A percentile compares a stretch with the other conserved stretches of the same genome.
Conservation (phyloP, 2,113 vertebrate genomes). For the Pangasianodon gigas region DNA sequence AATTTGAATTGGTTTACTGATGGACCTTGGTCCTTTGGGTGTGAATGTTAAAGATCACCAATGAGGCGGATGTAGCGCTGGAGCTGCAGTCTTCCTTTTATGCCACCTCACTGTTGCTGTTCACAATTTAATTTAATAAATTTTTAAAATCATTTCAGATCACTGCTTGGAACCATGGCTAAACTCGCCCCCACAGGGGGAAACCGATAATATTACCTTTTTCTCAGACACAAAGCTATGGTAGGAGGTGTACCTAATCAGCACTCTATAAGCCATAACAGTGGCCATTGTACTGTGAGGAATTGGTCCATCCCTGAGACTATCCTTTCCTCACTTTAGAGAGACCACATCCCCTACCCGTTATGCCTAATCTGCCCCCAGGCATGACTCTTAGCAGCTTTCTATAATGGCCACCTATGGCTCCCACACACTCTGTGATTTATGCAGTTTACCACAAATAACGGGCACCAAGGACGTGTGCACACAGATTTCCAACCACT, state of each 20-base stretch:
- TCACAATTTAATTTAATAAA: conserved; percentile 46
- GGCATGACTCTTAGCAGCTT: conserved; percentile 67
- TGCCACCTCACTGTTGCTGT: conserved; percentile 10
- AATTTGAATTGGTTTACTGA: neutral
- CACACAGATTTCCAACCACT: conserved; percentile 49
- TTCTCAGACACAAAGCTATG: conserved; percentile 32
- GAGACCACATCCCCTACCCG: conserved; percentile 55
- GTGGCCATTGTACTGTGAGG: conserved; percentile 27
- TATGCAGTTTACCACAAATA: conserved; percentile 63
- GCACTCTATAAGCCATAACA: conserved; percentile 35
- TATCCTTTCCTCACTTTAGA: conserved; percentile 57
- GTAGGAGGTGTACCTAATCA: conserved; percentile 44
- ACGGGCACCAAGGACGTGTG: conserved; percentile 45
- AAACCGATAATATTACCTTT: conserved; percentile 43
- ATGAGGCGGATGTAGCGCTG: neutral
- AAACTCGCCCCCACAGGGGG: conserved; percentile 28
- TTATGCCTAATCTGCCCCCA: conserved; percentile 73
- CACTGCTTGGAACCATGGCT: conserved; percentile 12
- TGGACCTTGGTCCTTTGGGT: neutral
- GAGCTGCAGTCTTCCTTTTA: neutral
- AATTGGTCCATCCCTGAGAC: conserved; percentile 14
- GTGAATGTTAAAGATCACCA: conserved; percentile 4
- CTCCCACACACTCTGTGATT: conserved; percentile 66
- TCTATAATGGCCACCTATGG: conserved; percentile 69
- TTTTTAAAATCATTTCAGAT: conserved; percentile 44